Conservation (phyloP, 2,888 invertebrate species). For the Hoplodrina blanda region DNA sequence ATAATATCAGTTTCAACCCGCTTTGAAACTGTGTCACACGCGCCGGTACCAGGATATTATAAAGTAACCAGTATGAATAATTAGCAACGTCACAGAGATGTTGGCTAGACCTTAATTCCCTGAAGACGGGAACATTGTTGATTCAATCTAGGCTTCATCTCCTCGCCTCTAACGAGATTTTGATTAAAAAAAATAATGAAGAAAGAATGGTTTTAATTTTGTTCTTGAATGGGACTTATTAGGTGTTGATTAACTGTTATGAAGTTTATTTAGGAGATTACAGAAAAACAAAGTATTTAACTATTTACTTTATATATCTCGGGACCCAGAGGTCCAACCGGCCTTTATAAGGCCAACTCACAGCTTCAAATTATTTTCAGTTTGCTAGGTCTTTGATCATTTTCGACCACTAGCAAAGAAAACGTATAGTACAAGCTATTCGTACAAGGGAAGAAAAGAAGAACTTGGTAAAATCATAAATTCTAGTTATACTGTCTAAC, state of each 20-base stretch:
- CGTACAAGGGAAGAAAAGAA: too few relatives aligned
- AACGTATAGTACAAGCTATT: too few relatives aligned
- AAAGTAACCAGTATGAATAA: slow-evolving; percentile 42
- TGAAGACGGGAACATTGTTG: slow-evolving; percentile 31
- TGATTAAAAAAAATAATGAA: slow-evolving; percentile 31
- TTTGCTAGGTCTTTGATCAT: too few relatives aligned
- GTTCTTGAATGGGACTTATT: slow-evolving; percentile 4
- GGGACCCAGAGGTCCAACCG: too few relatives aligned
- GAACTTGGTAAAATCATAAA: too few relatives aligned
- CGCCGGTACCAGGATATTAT: slow-evolving; percentile 25
- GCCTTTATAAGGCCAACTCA: too few relatives aligned
- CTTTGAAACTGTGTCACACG: slow-evolving; percentile 36
- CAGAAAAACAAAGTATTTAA: not conserved
- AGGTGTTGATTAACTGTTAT: not conserved
- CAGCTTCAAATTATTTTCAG: too few relatives aligned
- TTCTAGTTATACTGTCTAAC: too few relatives aligned
- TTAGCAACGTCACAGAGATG: slow-evolving; percentile 15
- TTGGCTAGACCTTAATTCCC: slow-evolving; percentile 17
- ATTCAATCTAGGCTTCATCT: slow-evolving; percentile 38
- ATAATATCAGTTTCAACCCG: slow-evolving; percentile 12
- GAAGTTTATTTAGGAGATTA: not conserved
- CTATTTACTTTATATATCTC: too few relatives aligned
- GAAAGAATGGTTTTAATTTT: slow-evolving; percentile 10
- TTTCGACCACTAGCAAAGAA: too few relatives aligned
- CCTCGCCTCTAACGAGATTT: slow-evolving; percentile 11